Percentiles rank a stretch among this genome's conserved stretches.
Conservation (phyloP, 2,888 invertebrate species). For the Megaustenia siamemsis region DNA sequence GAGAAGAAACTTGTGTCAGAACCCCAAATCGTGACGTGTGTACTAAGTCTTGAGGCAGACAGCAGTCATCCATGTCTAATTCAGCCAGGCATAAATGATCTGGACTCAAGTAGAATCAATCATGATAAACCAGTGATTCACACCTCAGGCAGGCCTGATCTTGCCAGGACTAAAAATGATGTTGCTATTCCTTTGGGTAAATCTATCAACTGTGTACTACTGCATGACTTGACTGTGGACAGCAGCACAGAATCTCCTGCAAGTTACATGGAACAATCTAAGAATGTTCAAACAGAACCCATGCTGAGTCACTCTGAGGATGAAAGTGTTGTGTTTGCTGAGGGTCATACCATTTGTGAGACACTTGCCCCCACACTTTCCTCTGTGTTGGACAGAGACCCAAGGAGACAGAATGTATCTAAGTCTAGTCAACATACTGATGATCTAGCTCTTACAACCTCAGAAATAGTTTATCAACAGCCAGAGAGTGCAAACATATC, state of each 20-base stretch:
- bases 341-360: neutral
- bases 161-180: neutral
- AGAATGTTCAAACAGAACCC: neutral
- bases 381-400: neutral
- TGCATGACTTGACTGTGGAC: neutral
- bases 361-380: neutral
- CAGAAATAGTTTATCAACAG: neutral
- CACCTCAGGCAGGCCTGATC: neutral
- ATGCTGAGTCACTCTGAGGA: neutral
- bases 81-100: neutral
- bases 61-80: neutral
- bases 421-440: neutral
- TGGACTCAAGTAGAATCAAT: neutral
- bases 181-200: too few species aligned
- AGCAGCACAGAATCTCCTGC: too few species aligned
- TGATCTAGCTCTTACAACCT: neutral
- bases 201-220: neutral
- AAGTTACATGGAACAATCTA: neutral
- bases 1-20: neutral
- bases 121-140: neutral
- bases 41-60: neutral
- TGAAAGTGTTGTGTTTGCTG: neutral
- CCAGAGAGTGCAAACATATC: neutral
- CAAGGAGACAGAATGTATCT: neutral
- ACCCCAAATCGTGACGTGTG: neutral